Percentiles rank a stretch among this genome's conserved stretches.
phyloP scores from a whole-genome alignment of 2,888 invertebrate species.

The Hoplodrina blanda region DNA sequence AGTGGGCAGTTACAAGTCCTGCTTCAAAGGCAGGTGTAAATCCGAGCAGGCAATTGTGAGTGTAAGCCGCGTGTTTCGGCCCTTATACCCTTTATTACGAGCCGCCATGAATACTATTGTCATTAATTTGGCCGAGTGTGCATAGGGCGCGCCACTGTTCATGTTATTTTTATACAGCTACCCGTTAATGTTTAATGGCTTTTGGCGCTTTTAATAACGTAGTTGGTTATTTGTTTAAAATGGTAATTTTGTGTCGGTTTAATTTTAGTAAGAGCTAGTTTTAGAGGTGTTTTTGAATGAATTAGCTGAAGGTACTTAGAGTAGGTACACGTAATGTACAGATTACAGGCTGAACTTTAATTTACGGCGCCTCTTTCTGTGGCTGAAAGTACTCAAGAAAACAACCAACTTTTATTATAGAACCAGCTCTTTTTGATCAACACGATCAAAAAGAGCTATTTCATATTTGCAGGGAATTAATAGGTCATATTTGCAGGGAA shows the following conservation, averaged over 20 bases:
- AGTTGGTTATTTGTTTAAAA: slow-evolving; percentile 39
- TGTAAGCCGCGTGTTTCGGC: slow-evolving; percentile 16
- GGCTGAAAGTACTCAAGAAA: background rate
- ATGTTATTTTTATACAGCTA: slow-evolving; percentile 31
- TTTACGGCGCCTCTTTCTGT: background rate
- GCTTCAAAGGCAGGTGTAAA: slow-evolving; percentile 52
- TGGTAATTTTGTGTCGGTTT: slow-evolving; percentile 39
- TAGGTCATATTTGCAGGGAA: too few relatives aligned
- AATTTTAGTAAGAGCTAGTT: slow-evolving; percentile 34
- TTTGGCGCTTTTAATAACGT: slow-evolving; percentile 39
- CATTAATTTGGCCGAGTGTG: slow-evolving; percentile 58
- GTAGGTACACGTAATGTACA: background rate
- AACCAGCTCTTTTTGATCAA: too few relatives aligned
- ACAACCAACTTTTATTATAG: too few relatives aligned
- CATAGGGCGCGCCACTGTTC: slow-evolving; percentile 39
- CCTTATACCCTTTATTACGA: slow-evolving; percentile 42
- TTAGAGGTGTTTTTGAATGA: background rate
- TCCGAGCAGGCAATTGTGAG: slow-evolving; percentile 44
- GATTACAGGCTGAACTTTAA: background rate
- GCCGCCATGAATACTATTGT: slow-evolving; percentile 59
- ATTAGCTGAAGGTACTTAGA: background rate
- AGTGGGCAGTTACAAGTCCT: slow-evolving; percentile 27
- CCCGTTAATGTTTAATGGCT: slow-evolving; percentile 50
- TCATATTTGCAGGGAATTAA: too few relatives aligned
- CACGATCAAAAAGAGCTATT: too few relatives aligned